A percentile compares a stretch with the other conserved stretches of the same genome.
phyloP scores from a whole-genome alignment of 92 coral and sea anemone species.

The Porites rus region DNA sequence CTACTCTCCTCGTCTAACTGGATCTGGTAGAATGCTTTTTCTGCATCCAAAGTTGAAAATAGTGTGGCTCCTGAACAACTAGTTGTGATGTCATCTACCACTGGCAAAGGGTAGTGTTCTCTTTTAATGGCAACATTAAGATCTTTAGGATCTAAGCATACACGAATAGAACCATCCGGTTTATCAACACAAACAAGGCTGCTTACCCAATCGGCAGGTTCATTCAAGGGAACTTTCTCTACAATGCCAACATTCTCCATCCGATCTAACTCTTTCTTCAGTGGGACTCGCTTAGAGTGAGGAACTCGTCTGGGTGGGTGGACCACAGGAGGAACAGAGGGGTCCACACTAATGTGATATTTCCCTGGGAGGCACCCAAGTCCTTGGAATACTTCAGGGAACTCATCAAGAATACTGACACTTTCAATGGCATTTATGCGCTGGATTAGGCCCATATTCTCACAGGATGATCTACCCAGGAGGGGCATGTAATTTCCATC shows the following conservation, averaged over 20 bases:
- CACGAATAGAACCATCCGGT: conserved; percentile 36
- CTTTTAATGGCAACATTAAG: neutral
- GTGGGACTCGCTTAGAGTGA: conserved; percentile 15
- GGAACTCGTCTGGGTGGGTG: conserved; percentile 51
- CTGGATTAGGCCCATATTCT: conserved; percentile 12
- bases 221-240: conserved; percentile 35
- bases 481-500: too few species aligned
- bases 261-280: neutral
- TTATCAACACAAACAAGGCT: conserved; percentile 1
- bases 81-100: conserved; percentile 32
- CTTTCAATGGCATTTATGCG: conserved; percentile 10
- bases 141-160: conserved; percentile 45
- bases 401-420: conserved; percentile 39
- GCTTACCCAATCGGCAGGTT: conserved; percentile 10
- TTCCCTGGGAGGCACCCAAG: conserved; percentile 54
- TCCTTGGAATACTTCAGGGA: conserved; percentile 57
- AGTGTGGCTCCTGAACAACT: conserved; percentile 20
- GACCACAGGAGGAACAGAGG: too few species aligned
- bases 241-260: conserved; percentile 48
- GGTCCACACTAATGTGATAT: too few species aligned
- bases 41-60: conserved; percentile 3
- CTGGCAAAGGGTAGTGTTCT: conserved; percentile 7
- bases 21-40: conserved; percentile 48
- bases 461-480: conserved; percentile 14
- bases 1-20: conserved; percentile 23